Conservation (phyloP, 2,888 invertebrate genomes). For the Fragum fragum region DNA sequence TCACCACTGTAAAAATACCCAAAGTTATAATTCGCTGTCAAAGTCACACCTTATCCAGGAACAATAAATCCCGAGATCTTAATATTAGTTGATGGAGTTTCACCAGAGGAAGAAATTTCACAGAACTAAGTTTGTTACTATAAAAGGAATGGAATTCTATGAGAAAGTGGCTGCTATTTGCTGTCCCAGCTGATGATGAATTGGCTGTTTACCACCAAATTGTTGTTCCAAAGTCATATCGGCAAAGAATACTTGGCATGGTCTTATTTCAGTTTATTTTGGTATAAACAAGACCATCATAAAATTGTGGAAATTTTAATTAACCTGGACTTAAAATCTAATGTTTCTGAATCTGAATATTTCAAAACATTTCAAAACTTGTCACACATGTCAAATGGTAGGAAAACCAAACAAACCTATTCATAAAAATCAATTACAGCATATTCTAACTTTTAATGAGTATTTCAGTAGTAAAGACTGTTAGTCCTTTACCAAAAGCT, state of each 20-base stretch:
- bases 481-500: too few species aligned
- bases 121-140: slow-evolving; percentile 44
- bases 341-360: slow-evolving; percentile 22
- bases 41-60: slow-evolving; percentile 49
- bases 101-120: slow-evolving; percentile 30
- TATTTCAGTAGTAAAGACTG: too few species aligned
- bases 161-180: slow-evolving; percentile 11
- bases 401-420: too few species aligned
- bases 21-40: slow-evolving; percentile 36
- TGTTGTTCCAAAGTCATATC: slow-evolving; percentile 46
- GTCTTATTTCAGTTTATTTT: slow-evolving; percentile 55
- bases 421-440: too few species aligned
- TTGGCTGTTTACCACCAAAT: slow-evolving; percentile 55
- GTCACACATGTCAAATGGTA: too few species aligned
- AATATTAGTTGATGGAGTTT: slow-evolving; percentile 37
- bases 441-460: too few species aligned
- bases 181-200: slow-evolving; percentile 49
- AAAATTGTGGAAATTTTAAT: slow-evolving; percentile 42
- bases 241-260: slow-evolving; percentile 39
- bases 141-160: slow-evolving; percentile 35
- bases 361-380: background rate
- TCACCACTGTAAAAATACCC: too few species aligned
- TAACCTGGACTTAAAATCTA: slow-evolving; percentile 35
- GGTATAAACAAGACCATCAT: slow-evolving; percentile 56
- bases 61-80: slow-evolving; percentile 57